Percentiles rank a stretch among this genome's conserved stretches.
Conservation (phyloP, 1,140 invertebrate genomes). For the Zaprionus taronus region DNA sequence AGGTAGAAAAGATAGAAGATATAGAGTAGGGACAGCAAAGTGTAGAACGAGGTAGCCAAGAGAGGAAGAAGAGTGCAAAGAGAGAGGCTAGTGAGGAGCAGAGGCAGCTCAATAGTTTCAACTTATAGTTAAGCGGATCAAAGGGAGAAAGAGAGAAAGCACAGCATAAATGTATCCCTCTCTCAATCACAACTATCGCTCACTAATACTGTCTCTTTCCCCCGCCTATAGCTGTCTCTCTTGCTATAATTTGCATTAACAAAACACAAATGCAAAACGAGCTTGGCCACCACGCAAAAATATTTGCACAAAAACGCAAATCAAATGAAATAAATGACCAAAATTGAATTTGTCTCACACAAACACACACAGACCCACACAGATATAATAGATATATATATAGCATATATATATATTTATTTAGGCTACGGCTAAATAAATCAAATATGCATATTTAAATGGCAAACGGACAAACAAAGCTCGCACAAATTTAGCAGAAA, state of each 20-base stretch:
- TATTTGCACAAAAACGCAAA: constrained; percentile 40
- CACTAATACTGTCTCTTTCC: background rate
- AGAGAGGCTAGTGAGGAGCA: background rate
- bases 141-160: background rate
- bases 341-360: constrained; percentile 59
- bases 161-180: background rate
- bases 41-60: background rate
- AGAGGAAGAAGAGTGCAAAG: background rate
- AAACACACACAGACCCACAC: background rate
- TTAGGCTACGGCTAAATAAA: constrained; percentile 56
- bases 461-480: constrained; percentile 51
- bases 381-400: background rate
- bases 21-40: background rate
- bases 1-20: too few species aligned
- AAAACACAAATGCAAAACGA: constrained; percentile 55
- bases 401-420: background rate
- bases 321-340: constrained; percentile 47
- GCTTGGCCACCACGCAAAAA: constrained; percentile 13
- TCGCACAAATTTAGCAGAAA: constrained; percentile 45
- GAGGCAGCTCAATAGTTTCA: background rate
- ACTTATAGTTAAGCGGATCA: background rate
- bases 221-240: background rate
- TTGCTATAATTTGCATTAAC: constrained; percentile 68
- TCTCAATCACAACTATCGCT: background rate
- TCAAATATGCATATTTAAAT: constrained; percentile 76